These are phyloP conservation scores for Caenorhabditis elegans DNA, from an alignment of 1,140 invertebrate genomes.

Conservation along the genomic window WBcel235 BX284602.5:5210501-5211000, in stretches of 20 bases:
- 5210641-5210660: neutral
- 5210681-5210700: neutral
- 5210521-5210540: neutral
- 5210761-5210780: neutral
- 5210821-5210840: neutral
- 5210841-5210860: neutral
- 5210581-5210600: neutral
- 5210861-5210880: neutral
- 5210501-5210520: neutral
- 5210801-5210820: neutral
- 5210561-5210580: neutral
- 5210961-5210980: neutral
- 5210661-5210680: neutral
- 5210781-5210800: neutral
- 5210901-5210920: neutral
- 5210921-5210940: neutral
- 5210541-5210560: constrained; percentile 19
- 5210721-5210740: neutral
- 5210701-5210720: neutral
- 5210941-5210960: constrained; percentile 8
- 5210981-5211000: constrained; percentile 23
- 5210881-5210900: neutral
- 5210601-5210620: neutral
- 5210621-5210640: neutral
- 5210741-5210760: neutral